Evolutionary conservation across 2,888 invertebrate genomes (phyloP).

Genomic region (Chrysomela aeneicollis): DNA sequence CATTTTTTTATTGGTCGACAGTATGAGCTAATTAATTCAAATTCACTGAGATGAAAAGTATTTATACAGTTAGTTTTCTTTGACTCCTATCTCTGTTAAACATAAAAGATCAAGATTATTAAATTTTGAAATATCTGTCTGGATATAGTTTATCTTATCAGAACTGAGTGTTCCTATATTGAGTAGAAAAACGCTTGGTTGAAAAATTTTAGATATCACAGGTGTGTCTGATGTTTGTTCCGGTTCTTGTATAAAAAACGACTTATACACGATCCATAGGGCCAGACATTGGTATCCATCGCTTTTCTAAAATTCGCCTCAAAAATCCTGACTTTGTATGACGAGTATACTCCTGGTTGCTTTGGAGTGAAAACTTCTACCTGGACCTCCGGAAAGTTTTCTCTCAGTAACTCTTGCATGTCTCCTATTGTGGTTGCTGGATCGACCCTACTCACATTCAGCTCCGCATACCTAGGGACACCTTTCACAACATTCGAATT

Average conservation of each 20-base stretch:
- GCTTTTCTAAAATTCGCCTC: slow-evolving; percentile 13
- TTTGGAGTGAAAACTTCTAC: slow-evolving; percentile 12
- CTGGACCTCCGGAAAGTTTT: slow-evolving; percentile 14
- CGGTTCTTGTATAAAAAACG: slow-evolving; percentile 16
- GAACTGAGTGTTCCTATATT: slow-evolving; percentile 12
- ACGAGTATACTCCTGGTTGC: slow-evolving; percentile 16
- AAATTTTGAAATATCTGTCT: slow-evolving; percentile 15
- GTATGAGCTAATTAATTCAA: slow-evolving; percentile 9
- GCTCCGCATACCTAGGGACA: slow-evolving; percentile 15
- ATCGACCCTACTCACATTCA: slow-evolving; percentile 20
- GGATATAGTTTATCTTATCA: slow-evolving; percentile 17
- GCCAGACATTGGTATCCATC: slow-evolving; percentile 16
- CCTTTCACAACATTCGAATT: too few species aligned
- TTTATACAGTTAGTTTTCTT: not conserved
- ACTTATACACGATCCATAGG: slow-evolving; percentile 18
- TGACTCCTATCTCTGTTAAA: slow-evolving; percentile 19
- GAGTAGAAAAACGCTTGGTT: slow-evolving; percentile 13
- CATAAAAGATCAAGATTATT: slow-evolving; percentile 13
- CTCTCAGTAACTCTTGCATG: slow-evolving; percentile 5
- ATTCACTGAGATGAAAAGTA: slow-evolving; percentile 12
- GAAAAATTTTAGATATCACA: not conserved
- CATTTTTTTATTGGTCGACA: slow-evolving; percentile 12
- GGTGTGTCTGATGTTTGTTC: slow-evolving; percentile 1
- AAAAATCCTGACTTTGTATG: slow-evolving; percentile 14
- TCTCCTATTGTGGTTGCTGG: slow-evolving; percentile 11